These are phyloP conservation scores for Allolobophora icterica DNA, from an alignment of 2,888 invertebrate species.

Conservation along the genomic window DNA sequence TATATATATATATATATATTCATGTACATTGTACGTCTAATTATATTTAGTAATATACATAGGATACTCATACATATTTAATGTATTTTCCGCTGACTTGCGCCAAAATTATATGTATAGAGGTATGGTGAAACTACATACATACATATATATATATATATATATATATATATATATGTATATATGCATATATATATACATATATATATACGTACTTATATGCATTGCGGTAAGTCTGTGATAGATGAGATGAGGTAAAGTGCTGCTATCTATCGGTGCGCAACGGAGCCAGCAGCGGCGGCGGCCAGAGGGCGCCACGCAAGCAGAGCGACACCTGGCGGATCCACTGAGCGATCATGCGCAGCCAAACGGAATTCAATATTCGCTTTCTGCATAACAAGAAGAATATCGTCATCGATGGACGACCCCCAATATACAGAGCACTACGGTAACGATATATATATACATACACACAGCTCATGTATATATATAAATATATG, in stretches of 20 bases:
- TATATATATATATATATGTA: background rate
- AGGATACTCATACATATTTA: background rate
- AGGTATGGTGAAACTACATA: background rate
- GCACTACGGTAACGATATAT: background rate
- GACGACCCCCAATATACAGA: background rate
- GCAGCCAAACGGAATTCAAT: constrained; percentile 6
- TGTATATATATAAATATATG: background rate
- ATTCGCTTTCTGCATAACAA: constrained; percentile 1
- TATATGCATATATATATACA: background rate
- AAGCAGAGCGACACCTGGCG: background rate
- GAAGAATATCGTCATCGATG: background rate
- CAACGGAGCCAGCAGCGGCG: background rate
- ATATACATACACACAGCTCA: background rate
- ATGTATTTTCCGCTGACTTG: background rate
- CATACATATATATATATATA: background rate
- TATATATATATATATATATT: background rate
- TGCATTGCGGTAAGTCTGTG: background rate
- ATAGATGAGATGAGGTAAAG: background rate
- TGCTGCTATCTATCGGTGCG: background rate
- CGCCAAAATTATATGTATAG: background rate
- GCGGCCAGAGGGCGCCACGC: background rate
- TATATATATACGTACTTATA: too few relatives aligned
- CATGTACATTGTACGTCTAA: background rate
- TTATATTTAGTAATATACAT: background rate
- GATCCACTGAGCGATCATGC: background rate